Conservation (phyloP, 1,140 invertebrate species). For the Ceratina australensis region DNA sequence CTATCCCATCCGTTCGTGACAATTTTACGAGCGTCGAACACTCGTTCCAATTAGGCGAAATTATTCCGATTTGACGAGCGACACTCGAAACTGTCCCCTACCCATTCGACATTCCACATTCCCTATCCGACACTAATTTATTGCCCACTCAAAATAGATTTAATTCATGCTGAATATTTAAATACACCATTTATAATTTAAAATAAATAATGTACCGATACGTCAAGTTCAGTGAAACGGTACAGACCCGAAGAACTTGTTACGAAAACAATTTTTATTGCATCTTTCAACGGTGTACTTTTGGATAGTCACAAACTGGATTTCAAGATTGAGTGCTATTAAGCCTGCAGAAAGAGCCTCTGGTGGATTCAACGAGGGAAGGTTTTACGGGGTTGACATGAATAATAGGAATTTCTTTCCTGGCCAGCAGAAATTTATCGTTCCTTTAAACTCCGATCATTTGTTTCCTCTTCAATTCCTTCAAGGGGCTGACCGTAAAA, state of each 20-base stretch:
- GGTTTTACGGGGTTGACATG: constrained; percentile 33
- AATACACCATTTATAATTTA: too few relatives aligned
- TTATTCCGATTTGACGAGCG: constrained; percentile 35
- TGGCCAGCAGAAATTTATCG: constrained; percentile 46
- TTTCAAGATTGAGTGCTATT: neutral
- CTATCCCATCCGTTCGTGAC: neutral
- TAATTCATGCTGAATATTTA: too few relatives aligned
- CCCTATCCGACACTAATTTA: neutral
- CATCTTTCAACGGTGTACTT: neutral
- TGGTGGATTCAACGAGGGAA: constrained; percentile 6
- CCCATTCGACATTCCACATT: neutral
- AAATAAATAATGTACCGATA: too few relatives aligned
- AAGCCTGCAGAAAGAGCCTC: neutral
- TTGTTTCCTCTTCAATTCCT: constrained; percentile 35
- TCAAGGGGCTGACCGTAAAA: constrained; percentile 16
- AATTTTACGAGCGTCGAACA: constrained; percentile 14
- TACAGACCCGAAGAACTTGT: too few relatives aligned
- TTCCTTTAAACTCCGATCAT: constrained; percentile 42
- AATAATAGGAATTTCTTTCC: constrained; percentile 51
- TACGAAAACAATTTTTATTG: too few relatives aligned
- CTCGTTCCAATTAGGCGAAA: constrained; percentile 41
- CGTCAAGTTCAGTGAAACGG: too few relatives aligned
- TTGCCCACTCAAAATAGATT: neutral
- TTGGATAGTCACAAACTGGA: neutral
- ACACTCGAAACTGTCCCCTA: neutral